Percentiles rank a stretch among this genome's conserved stretches.
Evolutionary conservation across 2,888 invertebrate genomes (phyloP).

Genomic region (Petrolisthes cinctipes): DNA sequence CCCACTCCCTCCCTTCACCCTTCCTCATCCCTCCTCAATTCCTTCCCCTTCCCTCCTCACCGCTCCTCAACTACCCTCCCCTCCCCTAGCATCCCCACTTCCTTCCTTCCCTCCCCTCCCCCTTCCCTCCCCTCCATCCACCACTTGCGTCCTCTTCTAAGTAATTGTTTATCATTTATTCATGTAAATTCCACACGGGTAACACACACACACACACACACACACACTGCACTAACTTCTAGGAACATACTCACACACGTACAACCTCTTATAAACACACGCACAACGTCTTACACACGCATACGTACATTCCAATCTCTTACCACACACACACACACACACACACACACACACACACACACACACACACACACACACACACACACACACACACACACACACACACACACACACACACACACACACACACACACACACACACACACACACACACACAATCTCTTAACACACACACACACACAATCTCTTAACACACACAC

Average conservation of each 20-base stretch:
- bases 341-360: conserved; percentile 28
- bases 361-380: conserved; percentile 20
- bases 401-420: background rate
- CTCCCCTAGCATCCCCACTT: background rate
- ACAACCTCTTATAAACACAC: no score
- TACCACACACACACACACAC: background rate
- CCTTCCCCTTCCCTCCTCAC: background rate
- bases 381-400: conserved; percentile 21
- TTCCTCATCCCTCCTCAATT: background rate
- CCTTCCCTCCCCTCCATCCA: background rate
- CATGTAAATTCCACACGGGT: no score
- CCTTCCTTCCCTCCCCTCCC: background rate
- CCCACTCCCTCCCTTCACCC: background rate
- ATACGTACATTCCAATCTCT: background rate
- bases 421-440: conserved; percentile 26
- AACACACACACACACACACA: background rate
- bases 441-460: background rate
- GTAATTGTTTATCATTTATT: no score
- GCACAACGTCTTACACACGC: no score
- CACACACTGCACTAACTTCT: background rate
- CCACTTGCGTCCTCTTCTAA: no score
- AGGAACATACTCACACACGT: no score
- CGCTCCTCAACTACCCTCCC: background rate
- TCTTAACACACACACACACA: conserved; percentile 27
- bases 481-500: conserved; percentile 15